A percentile compares a stretch with the other conserved stretches of the same genome.
These are phyloP conservation scores for Habroteleia sp. DNA, from an alignment of 2,888 invertebrate genomes.

Conservation along the genomic window DNA sequence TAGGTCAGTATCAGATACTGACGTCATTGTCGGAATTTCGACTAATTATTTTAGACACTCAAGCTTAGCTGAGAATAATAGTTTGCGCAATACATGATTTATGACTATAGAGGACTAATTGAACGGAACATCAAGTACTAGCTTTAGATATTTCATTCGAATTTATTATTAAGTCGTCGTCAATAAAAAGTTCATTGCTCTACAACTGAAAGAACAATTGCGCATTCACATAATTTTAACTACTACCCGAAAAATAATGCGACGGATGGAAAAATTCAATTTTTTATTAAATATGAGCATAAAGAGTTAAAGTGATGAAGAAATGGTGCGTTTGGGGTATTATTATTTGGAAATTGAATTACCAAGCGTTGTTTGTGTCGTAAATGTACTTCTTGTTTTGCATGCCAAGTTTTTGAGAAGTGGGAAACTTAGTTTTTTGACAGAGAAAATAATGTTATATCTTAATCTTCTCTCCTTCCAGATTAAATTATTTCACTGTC, in stretches of 20 bases:
- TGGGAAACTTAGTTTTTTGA: conserved; percentile 46
- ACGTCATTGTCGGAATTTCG: conserved; percentile 51
- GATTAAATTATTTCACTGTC: conserved; percentile 56
- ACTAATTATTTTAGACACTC: conserved; percentile 64
- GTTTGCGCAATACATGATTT: conserved; percentile 58
- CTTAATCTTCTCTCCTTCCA: conserved; percentile 44
- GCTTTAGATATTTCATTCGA: conserved; percentile 41
- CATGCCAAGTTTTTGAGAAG: conserved; percentile 28
- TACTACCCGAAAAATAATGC: conserved; percentile 12
- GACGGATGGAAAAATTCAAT: conserved; percentile 11
- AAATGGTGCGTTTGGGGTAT: too few species aligned
- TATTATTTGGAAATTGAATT: conserved; percentile 46
- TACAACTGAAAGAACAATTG: conserved; percentile 20
- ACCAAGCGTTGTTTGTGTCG: conserved; percentile 34
- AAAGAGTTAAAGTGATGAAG: too few species aligned
- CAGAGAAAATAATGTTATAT: conserved; percentile 53
- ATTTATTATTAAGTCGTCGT: conserved; percentile 30
- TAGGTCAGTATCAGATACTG: conserved; percentile 43
- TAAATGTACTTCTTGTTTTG: conserved; percentile 37
- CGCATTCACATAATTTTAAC: conserved; percentile 14
- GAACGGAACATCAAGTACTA: conserved; percentile 34
- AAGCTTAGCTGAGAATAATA: conserved; percentile 59
- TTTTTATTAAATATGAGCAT: conserved; percentile 2
- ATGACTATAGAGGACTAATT: conserved; percentile 50
- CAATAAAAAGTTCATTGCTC: conserved; percentile 40